These are phyloP conservation scores for Lycaon pictus DNA, from an alignment of 2,113 vertebrate species.

Conservation along the genomic window DNA sequence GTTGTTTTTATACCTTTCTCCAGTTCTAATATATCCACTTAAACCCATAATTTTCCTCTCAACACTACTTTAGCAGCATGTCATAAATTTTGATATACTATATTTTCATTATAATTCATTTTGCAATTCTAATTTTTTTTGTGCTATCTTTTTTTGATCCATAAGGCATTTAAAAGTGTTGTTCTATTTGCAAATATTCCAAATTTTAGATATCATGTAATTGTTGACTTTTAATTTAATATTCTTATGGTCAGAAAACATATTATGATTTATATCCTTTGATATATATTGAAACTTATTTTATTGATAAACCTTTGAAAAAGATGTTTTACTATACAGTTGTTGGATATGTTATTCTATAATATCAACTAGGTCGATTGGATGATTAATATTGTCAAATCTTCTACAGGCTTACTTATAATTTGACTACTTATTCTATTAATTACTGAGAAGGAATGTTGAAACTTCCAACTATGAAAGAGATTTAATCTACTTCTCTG, in stretches of 20 bases:
- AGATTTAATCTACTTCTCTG: neutral
- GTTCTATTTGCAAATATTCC: neutral
- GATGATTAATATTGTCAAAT: neutral
- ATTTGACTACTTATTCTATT: neutral
- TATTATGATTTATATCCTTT: neutral
- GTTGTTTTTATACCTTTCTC: neutral
- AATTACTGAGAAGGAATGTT: neutral
- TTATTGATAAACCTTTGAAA: neutral
- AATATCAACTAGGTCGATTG: neutral
- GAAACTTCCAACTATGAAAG: neutral
- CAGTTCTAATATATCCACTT: neutral
- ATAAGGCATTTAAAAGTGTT: neutral
- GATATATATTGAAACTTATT: constrained; percentile 3
- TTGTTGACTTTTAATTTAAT: constrained; percentile 39
- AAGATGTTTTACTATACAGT: neutral
- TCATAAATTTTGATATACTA: neutral
- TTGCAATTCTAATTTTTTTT: neutral
- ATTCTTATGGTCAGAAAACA: neutral
- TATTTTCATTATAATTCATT: neutral
- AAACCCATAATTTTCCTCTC: neutral
- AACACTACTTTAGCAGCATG: neutral
- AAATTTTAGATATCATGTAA: neutral
- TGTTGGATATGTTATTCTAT: neutral
- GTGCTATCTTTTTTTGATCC: neutral
- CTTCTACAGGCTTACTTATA: neutral